Base-by-base conservation (phyloP, 2,888 invertebrate genomes). In the Drosophila macrospina region DNA sequence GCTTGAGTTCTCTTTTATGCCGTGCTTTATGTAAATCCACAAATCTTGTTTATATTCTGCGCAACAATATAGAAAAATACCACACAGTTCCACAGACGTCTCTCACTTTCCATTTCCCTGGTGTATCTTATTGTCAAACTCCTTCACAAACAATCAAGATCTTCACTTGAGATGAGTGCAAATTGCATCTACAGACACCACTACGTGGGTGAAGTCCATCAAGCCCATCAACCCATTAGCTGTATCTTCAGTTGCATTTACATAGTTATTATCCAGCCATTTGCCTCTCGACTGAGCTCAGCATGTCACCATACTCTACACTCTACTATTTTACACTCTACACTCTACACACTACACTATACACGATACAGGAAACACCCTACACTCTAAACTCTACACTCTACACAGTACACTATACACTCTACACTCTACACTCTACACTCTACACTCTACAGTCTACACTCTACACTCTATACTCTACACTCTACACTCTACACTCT, bases 31-130 rank as follows among this genome's bases (percentile, higher is more conserved):
- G 36, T 20, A 44, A 32, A 52, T 52, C 34, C 42, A 69, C 52
- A 78, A 81, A 83, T 86, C 87, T 80, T 63, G 87, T 80, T 80
- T 78, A 56, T 41, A 56, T 66, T 77, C 70, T 74, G 71, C 37
- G 68, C 64, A 30, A 48, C 59, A 48, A 51, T 30, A 52, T 47
- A 5, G 36, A 48, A 62, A 54, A 36, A 13, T 37, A 26, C 28
- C 60, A 41, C 55, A 61, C 39, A 28, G 16, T 37, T 26, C 28
- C 60, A 41, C 55, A 61, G 52, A 28, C 39, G 7, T 52, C 34
- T 56, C 34, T 55, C 61, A 80, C 78, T 86, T 80, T 80, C 71
- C 66, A 67, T 77, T 80, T 68, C 51, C 52, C 36, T 65, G 6
- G 24, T 34, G 30, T 28, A 13, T 48, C 30, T 70, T 67, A 68